Percentiles rank a stretch among this genome's conserved stretches.
phyloP scores from a whole-genome alignment of 2,797 vertebrate species.

The Tachyglossus aculeatus region DNA sequence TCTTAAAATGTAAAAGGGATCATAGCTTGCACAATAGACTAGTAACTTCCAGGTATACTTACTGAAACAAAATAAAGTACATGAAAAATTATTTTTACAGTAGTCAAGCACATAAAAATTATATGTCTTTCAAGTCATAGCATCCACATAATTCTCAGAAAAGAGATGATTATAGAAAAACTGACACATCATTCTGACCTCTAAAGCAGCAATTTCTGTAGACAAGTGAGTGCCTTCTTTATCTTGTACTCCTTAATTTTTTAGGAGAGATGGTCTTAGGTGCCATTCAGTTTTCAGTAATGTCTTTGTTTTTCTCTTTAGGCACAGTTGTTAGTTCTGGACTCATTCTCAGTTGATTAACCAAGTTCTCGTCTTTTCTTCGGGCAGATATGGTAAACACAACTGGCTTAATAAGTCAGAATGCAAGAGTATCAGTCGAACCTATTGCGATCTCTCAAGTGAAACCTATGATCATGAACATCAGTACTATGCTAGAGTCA shows the following conservation, averaged over 20 bases:
- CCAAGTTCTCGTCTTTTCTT: slow-evolving; percentile 43
- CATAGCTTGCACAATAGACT: background rate
- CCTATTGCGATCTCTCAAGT: slow-evolving; percentile 76
- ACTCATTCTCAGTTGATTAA: background rate
- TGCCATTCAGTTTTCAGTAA: slow-evolving; percentile 38
- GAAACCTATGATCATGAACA: slow-evolving; percentile 71
- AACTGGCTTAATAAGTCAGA: slow-evolving; percentile 72
- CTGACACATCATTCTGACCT: slow-evolving; percentile 53
- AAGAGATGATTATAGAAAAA: slow-evolving; percentile 44
- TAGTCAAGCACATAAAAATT: slow-evolving; percentile 4
- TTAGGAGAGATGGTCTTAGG: slow-evolving; percentile 19
- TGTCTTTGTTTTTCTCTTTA: background rate
- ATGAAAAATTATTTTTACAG: slow-evolving; percentile 2
- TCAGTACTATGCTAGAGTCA: slow-evolving; percentile 75
- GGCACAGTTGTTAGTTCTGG: background rate
- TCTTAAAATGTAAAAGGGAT: slow-evolving; percentile 7
- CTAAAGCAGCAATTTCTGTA: slow-evolving; percentile 43
- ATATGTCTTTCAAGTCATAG: slow-evolving; percentile 13
- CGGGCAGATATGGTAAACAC: slow-evolving; percentile 70
- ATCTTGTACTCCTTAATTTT: slow-evolving; percentile 40
- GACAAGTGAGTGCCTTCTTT: slow-evolving; percentile 28
- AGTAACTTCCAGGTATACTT: background rate
- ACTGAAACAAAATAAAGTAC: slow-evolving; percentile 1
- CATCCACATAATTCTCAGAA: slow-evolving; percentile 31
- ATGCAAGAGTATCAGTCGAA: slow-evolving; percentile 72